These are phyloP conservation scores for Enteromius unitaeniatus DNA, from an alignment of 2,797 vertebrate species.

Conservation along the genomic window DNA sequence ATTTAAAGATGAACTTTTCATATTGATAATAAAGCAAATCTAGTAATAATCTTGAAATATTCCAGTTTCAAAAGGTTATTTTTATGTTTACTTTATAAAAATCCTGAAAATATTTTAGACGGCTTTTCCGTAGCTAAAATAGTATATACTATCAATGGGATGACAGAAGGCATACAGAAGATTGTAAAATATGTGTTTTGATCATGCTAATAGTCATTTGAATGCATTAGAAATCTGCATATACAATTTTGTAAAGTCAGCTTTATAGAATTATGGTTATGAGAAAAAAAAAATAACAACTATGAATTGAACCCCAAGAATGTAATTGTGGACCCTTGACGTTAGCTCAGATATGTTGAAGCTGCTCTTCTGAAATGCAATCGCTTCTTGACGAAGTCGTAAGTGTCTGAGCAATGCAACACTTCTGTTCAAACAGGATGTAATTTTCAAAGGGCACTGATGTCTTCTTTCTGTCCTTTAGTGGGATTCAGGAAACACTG, in stretches of 20 bases:
- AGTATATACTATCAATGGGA: neutral
- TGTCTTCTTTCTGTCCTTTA: conserved; percentile 64
- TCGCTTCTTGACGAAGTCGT: conserved; percentile 91
- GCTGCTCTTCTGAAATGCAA: conserved; percentile 96
- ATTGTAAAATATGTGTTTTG: neutral
- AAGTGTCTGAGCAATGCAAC: conserved; percentile 65
- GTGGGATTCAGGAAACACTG: conserved; percentile 92
- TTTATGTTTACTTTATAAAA: no score
- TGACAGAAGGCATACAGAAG: neutral
- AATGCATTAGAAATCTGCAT: neutral
- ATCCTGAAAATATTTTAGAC: no score
- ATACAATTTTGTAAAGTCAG: neutral
- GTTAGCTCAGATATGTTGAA: conserved; percentile 88
- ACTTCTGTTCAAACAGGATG: neutral
- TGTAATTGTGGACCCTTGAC: conserved; percentile 76
- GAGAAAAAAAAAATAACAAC: neutral
- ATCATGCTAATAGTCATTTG: neutral
- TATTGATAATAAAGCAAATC: no score
- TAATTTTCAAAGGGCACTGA: neutral
- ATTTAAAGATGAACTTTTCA: no score
- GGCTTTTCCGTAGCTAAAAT: no score
- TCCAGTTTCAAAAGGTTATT: no score
- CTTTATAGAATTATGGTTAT: neutral
- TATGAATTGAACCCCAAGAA: neutral
- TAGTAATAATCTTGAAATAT: no score